Evolutionary conservation across 2,113 vertebrate species (phyloP), one percentile per base, ranked within the genome.

Genomic region (Catagonus wagneri): DNA sequence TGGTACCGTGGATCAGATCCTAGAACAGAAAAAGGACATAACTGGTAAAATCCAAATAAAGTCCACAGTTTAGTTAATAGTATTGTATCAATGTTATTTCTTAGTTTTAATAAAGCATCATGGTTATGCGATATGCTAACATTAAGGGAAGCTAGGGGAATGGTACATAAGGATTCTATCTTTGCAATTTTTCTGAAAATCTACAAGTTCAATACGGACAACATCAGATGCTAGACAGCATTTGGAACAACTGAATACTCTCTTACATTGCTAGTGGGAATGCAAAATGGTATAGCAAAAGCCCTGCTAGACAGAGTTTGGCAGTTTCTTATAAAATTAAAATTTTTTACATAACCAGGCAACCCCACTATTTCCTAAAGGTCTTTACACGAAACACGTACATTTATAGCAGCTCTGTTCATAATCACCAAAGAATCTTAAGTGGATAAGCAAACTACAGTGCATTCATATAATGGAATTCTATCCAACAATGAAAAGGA

Each of bases 261-360:
- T 71, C 27, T 63, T 25, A 85, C 20, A 71, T 1, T 56, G 16
- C 39, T 54, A n/a, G 56, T 69, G 22, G 66, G 36, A 90, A 90
- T n/a, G 32, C 44, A 93, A 93, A 75, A 90, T n/a, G 52, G 54
- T 76, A 81, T 19, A 60, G 44, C 56, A 69, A 14, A 14, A 95
- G 69, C 4, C 56, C 13, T 87, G 65, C 58, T 50, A 54, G 61
- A 88, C 92, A 85, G 8, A 65, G 50, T 58, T 8, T 9, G 54
- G 44, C 52, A 90, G 39, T 69, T 91, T 93, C 39, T 89, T 63
- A 90, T 15, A 29, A 92, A 58, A 75, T 27, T 78, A 87, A 86
- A 76, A 56, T 68, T 74, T 92, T 79, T 89, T 65, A 91, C 12
- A 50, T 50, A 34, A 92, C 25, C 29, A 22, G 90, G 56, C 50